Percentiles rank a stretch among this genome's conserved stretches.
These are phyloP conservation scores for Cygnus atratus DNA, from an alignment of 2,113 vertebrate species.

Conservation along the genomic window DNA sequence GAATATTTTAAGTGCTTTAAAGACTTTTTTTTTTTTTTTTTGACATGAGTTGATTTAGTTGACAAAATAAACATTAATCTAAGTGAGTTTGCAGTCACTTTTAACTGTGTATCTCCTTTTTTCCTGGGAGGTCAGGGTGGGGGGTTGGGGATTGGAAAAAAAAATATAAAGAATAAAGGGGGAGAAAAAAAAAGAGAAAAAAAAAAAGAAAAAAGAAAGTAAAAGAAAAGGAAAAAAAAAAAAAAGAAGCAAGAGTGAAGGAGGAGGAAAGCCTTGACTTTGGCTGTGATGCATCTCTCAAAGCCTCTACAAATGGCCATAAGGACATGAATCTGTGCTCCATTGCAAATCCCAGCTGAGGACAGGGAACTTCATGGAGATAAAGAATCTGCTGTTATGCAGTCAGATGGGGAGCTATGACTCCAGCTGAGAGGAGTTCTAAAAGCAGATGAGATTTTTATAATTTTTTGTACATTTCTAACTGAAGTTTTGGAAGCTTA, in stretches of 20 bases:
- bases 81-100: not conserved
- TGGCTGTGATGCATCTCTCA: not conserved
- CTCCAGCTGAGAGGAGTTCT: not conserved
- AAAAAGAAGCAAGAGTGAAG: accelerated
- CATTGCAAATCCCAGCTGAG: not conserved
- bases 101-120: accelerated
- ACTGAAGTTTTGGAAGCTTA: not conserved
- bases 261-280: not conserved
- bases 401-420: not conserved
- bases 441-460: not conserved
- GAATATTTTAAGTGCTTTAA: not conserved
- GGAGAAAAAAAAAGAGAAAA: not conserved
- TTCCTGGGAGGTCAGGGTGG: not conserved
- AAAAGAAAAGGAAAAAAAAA: accelerated
- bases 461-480: not conserved
- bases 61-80: not conserved
- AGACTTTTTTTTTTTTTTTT: not conserved
- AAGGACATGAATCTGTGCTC: not conserved
- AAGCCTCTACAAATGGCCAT: not conserved
- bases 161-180: not conserved
- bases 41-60: not conserved
- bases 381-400: not conserved
- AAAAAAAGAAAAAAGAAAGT: not conserved
- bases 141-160: too few species aligned
- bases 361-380: not conserved